A percentile compares a stretch with the other conserved stretches of the same genome.
Evolutionary conservation across 2,113 vertebrate species (phyloP).

Genomic region (Isichthys henryi): DNA sequence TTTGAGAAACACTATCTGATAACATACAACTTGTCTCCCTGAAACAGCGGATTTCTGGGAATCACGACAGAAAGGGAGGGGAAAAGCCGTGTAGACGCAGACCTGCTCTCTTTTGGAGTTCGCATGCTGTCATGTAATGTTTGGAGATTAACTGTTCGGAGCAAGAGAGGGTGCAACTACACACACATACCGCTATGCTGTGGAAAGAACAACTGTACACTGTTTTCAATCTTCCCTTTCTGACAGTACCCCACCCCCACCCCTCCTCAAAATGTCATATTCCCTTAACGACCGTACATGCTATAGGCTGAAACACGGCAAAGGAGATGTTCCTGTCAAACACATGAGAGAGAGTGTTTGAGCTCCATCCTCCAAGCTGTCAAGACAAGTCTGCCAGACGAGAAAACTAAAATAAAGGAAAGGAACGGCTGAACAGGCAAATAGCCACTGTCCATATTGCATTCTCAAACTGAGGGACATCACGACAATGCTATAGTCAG

Average conservation of each 20-base stretch:
- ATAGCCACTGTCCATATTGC: slow-evolving; percentile 9
- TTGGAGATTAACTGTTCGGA: slow-evolving; percentile 7
- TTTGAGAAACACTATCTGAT: slow-evolving; percentile 53
- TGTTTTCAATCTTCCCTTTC: background rate
- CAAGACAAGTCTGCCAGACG: background rate
- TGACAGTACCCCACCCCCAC: background rate
- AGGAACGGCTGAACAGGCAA: background rate
- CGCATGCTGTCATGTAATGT: slow-evolving; percentile 29
- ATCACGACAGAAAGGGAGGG: slow-evolving; percentile 25
- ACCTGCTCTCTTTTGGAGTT: slow-evolving; percentile 19
- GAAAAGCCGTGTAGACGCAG: background rate
- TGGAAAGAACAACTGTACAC: slow-evolving; percentile 14
- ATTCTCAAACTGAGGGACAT: slow-evolving; percentile 26
- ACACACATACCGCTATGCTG: background rate
- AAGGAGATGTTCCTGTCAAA: background rate
- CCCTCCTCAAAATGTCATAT: background rate
- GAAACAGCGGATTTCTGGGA: slow-evolving; percentile 27
- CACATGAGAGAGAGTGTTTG: background rate
- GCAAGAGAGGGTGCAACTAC: background rate
- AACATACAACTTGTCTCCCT: slow-evolving; percentile 38
- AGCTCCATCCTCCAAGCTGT: background rate
- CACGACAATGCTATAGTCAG: slow-evolving; percentile 38
- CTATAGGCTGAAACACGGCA: background rate
- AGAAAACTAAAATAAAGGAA: background rate
- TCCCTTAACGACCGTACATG: background rate